Percentiles rank a stretch among this genome's conserved stretches.
phyloP scores from a whole-genome alignment of 2,797 vertebrate genomes.

The Erethizon dorsatum region DNA sequence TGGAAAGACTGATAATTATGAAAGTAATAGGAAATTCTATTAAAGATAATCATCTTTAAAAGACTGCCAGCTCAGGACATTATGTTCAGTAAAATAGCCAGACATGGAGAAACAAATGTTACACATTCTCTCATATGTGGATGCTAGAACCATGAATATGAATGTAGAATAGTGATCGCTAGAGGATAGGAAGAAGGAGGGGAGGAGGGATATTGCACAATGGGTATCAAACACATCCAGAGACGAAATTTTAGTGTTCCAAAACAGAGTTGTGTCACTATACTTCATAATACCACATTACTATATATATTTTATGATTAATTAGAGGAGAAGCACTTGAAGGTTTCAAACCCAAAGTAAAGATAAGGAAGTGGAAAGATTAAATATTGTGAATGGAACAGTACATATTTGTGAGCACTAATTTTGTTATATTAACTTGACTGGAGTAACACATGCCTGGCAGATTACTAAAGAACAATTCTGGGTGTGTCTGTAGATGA shows the following conservation, averaged over 20 bases:
- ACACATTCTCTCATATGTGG: neutral
- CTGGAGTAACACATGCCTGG: neutral
- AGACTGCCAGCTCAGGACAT: neutral
- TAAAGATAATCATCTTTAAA: conserved; percentile 6
- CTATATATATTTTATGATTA: neutral
- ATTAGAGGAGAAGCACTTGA: neutral
- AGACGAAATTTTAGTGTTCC: neutral
- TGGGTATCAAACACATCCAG: neutral
- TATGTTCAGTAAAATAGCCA: neutral
- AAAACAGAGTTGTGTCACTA: neutral
- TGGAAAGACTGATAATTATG: neutral
- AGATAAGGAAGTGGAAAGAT: neutral
- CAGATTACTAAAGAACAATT: neutral
- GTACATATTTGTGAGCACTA: neutral
- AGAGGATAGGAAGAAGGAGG: neutral
- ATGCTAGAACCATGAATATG: neutral
- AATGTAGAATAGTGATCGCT: neutral
- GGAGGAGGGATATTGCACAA: no score
- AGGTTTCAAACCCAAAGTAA: neutral
- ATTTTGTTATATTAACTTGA: neutral
- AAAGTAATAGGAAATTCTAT: neutral
- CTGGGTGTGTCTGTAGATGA: neutral
- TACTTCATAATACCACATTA: neutral
- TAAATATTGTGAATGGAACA: neutral
- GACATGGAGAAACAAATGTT: neutral